Conservation (phyloP, 1,140 invertebrate genomes). For the Psix sp. region DNA sequence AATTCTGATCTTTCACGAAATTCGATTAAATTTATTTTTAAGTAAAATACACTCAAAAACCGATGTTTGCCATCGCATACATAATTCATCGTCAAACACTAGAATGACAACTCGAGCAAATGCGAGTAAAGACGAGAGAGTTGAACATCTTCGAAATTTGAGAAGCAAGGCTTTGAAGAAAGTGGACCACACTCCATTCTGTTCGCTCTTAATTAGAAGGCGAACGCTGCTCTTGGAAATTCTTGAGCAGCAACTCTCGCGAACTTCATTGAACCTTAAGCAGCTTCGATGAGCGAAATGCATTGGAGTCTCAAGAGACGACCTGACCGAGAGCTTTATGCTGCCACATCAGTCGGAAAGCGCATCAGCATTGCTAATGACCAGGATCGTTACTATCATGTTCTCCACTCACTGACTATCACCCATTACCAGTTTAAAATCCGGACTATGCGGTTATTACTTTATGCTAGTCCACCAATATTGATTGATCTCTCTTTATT, state of each 20-base stretch:
- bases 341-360: slow-evolving; percentile 70
- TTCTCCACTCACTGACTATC: slow-evolving; percentile 53
- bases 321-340: slow-evolving; percentile 57
- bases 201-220: slow-evolving; percentile 64
- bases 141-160: slow-evolving; percentile 43
- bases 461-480: slow-evolving; percentile 34
- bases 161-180: slow-evolving; percentile 29
- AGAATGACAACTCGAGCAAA: slow-evolving; percentile 30
- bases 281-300: slow-evolving; percentile 50
- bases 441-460: slow-evolving; percentile 36
- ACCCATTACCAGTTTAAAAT: slow-evolving; percentile 41
- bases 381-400: slow-evolving; percentile 68
- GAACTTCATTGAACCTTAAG: slow-evolving; percentile 56
- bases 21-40: no score
- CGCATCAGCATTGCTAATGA: slow-evolving; percentile 74
- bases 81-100: slow-evolving; percentile 51
- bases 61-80: slow-evolving; percentile 33
- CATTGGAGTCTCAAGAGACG: slow-evolving; percentile 44
- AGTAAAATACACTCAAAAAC: slow-evolving; percentile 44
- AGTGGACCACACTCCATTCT: slow-evolving; percentile 35
- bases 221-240: slow-evolving; percentile 57
- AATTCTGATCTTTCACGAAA: no score
- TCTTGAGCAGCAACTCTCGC: slow-evolving; percentile 50
- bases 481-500: slow-evolving; percentile 29
- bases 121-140: slow-evolving; percentile 29